Evolutionary conservation across 2,113 vertebrate genomes (phyloP).

Genomic region (Rhinoderma darwinii): DNA sequence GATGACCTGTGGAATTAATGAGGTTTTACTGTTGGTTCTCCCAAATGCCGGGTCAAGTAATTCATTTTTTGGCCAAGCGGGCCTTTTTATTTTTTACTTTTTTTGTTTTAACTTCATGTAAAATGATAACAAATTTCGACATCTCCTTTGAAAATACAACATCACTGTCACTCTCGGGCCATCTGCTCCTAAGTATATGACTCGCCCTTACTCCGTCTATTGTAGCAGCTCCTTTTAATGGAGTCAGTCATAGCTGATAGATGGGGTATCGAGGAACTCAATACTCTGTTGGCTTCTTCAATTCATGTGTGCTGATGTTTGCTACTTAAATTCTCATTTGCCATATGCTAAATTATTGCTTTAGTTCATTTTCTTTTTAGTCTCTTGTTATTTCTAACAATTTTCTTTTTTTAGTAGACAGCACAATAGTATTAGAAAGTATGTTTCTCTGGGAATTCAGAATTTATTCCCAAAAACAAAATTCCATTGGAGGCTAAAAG

Average conservation of each 20-base stretch:
- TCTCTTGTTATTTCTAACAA: neutral
- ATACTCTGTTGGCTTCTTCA: slow-evolving; percentile 81
- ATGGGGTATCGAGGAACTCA: slow-evolving; percentile 85
- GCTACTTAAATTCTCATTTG: slow-evolving; percentile 73
- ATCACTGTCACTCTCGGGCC: slow-evolving; percentile 89
- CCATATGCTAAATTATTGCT: slow-evolving; percentile 72
- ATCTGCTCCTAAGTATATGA: slow-evolving; percentile 88
- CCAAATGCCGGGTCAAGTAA: slow-evolving; percentile 92
- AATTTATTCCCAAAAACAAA: slow-evolving; percentile 8
- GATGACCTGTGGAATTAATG: slow-evolving; percentile 98
- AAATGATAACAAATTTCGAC: slow-evolving; percentile 84
- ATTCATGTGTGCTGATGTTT: slow-evolving; percentile 81
- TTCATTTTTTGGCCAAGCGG: slow-evolving; percentile 87
- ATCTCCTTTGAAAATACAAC: slow-evolving; percentile 89
- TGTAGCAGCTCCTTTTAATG: slow-evolving; percentile 89
- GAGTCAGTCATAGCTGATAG: slow-evolving; percentile 89
- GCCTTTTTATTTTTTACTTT: slow-evolving; percentile 72
- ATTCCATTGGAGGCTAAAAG: neutral
- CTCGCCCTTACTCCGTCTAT: slow-evolving; percentile 77
- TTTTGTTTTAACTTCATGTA: slow-evolving; percentile 78
- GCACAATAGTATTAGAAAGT: neutral
- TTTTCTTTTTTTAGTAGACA: slow-evolving; percentile 29
- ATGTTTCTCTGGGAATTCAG: neutral
- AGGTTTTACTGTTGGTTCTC: slow-evolving; percentile 89
- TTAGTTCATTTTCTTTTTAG: slow-evolving; percentile 62